Percentiles rank a stretch among this genome's conserved stretches.
These are phyloP conservation scores for Zaprionus obscuricornis DNA, from an alignment of 2,888 invertebrate genomes.

Conservation along the genomic window DNA sequence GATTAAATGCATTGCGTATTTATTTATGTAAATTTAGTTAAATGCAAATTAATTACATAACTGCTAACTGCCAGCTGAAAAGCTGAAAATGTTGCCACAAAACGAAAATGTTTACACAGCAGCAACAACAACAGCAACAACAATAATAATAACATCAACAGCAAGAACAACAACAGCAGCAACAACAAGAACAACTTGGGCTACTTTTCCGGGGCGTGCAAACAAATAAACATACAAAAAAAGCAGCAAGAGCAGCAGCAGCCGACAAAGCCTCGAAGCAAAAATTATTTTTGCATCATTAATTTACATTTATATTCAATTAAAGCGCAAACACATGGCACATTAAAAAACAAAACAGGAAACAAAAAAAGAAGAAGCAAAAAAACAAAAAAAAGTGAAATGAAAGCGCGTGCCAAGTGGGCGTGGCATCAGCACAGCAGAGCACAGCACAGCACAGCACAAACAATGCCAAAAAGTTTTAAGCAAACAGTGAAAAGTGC, in stretches of 20 bases:
- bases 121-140: conserved; percentile 1
- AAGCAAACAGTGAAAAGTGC: conserved; percentile 37
- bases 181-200: conserved; percentile 21
- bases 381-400: conserved; percentile 17
- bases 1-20: conserved; percentile 57
- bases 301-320: conserved; percentile 79
- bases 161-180: conserved; percentile 34
- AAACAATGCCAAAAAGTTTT: conserved; percentile 52
- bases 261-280: conserved; percentile 64
- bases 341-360: conserved; percentile 22
- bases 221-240: conserved; percentile 47
- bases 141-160: conserved; percentile 8
- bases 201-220: conserved; percentile 24
- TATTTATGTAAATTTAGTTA: conserved; percentile 77
- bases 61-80: conserved; percentile 60
- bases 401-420: conserved; percentile 59
- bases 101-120: conserved; percentile 31
- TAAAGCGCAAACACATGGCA: conserved; percentile 69
- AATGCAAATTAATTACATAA: conserved; percentile 76
- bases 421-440: conserved; percentile 28
- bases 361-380: conserved; percentile 10
- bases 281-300: conserved; percentile 77
- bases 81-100: conserved; percentile 46
- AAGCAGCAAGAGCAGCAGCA: conserved; percentile 14
- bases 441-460: conserved; percentile 18